Evolutionary conservation across 2,113 vertebrate genomes (phyloP).

Genomic region (Chionomys nivalis): DNA sequence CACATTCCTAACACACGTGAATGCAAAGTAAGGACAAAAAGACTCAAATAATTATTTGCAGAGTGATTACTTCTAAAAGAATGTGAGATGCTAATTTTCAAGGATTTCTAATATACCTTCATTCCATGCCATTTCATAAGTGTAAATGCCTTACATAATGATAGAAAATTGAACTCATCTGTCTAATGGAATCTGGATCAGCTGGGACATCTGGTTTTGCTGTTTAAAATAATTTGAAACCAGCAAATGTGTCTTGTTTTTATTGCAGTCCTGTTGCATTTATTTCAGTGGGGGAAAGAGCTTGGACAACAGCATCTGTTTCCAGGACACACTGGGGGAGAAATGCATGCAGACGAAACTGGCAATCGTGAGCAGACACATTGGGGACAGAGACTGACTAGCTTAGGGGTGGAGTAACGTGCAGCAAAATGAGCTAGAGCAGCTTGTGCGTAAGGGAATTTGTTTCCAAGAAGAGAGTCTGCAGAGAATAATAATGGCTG

Average conservation of each 20-base stretch:
- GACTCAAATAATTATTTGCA: conserved; percentile 25
- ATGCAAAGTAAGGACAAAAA: not conserved
- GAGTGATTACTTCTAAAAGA: conserved; percentile 14
- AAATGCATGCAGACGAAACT: not conserved
- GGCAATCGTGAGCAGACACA: conserved; percentile 6
- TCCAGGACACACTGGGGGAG: not conserved
- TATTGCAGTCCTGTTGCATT: conserved; percentile 52
- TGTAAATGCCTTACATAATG: not conserved
- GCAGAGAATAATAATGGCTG: not conserved
- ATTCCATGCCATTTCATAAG: conserved; percentile 33
- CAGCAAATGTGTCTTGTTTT: conserved; percentile 46
- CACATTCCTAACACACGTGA: not conserved
- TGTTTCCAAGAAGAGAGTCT: conserved; percentile 21
- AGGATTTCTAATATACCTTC: conserved; percentile 18
- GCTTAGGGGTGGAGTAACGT: not conserved
- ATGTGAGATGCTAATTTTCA: conserved; percentile 6
- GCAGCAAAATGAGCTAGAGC: not conserved
- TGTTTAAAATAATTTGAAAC: conserved; percentile 68
- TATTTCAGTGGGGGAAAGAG: conserved; percentile 32
- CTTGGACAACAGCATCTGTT: conserved; percentile 62
- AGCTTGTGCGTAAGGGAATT: not conserved
- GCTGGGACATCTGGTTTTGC: conserved; percentile 59
- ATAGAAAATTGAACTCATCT: conserved; percentile 46
- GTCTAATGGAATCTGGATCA: conserved; percentile 58
- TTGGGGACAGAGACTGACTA: not conserved